phyloP scores from a whole-genome alignment of 1,140 invertebrate genomes.

The Agrypnia vestita region DNA sequence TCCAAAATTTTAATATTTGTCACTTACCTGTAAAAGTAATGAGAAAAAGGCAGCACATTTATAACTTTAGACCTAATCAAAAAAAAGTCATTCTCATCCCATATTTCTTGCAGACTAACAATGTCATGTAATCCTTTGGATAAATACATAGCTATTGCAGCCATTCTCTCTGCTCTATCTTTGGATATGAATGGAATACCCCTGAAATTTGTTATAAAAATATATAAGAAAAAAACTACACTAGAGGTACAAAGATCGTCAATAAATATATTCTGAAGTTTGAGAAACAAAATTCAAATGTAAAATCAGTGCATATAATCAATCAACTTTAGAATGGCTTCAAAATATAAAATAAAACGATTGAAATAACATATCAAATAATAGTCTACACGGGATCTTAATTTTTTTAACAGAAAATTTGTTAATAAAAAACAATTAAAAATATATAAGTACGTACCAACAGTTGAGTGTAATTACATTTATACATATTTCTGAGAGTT shows the following conservation, averaged over 20 bases:
- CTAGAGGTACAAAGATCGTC: too few species aligned
- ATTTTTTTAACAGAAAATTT: too few species aligned
- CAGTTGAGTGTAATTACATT: slow-evolving; percentile 58
- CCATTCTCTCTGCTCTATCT: slow-evolving; percentile 82
- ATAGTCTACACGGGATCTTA: too few species aligned
- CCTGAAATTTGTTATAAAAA: slow-evolving; percentile 73
- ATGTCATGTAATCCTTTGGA: slow-evolving; percentile 84
- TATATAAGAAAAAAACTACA: too few species aligned
- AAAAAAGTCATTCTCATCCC: slow-evolving; percentile 86
- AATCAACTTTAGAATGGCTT: too few species aligned
- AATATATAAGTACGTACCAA: slow-evolving; percentile 44
- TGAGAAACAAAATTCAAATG: too few species aligned
- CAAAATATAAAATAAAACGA: too few species aligned
- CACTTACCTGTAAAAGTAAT: slow-evolving; percentile 93
- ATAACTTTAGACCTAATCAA: slow-evolving; percentile 78
- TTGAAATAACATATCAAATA: too few species aligned
- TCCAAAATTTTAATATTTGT: neutral
- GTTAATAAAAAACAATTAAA: too few species aligned
- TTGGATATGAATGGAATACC: slow-evolving; percentile 88
- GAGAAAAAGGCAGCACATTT: slow-evolving; percentile 83
- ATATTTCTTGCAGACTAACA: slow-evolving; percentile 95
- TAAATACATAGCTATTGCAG: slow-evolving; percentile 86
- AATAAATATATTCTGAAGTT: too few species aligned
- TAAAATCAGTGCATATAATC: too few species aligned
- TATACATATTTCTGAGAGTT: slow-evolving; percentile 14